Conservation (phyloP, 2,888 invertebrate species). For the Drosophila stalkeri region DNA sequence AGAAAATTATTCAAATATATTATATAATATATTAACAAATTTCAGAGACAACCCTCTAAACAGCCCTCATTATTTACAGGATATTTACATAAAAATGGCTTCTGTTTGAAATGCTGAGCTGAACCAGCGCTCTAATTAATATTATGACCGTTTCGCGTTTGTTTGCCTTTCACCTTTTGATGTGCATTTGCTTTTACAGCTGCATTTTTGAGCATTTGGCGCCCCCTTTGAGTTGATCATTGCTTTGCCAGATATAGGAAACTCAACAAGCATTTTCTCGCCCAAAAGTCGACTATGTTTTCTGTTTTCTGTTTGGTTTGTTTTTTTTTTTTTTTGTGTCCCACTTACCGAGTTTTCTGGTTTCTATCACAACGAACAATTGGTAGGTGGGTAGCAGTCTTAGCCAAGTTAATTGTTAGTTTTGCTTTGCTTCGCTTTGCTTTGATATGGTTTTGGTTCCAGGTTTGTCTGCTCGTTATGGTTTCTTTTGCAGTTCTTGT, state of each 20-base stretch:
- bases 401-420: constrained; percentile 35
- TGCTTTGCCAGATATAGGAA: constrained; percentile 18
- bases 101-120: constrained; percentile 10
- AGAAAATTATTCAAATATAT: background rate
- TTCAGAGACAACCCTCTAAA: background rate
- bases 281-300: constrained; percentile 30
- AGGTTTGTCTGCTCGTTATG: constrained; percentile 5
- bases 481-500: background rate
- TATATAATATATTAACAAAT: background rate
- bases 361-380: constrained; percentile 40
- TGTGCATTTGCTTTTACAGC: constrained; percentile 25
- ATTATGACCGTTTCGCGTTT: constrained; percentile 47
- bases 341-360: constrained; percentile 46
- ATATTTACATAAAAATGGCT: constrained; percentile 23
- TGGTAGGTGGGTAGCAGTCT: constrained; percentile 10
- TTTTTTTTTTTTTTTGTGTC: constrained; percentile 20
- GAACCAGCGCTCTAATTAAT: constrained; percentile 67
- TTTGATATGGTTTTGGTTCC: constrained; percentile 30
- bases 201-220: constrained; percentile 24
- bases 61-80: background rate
- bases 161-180: constrained; percentile 29
- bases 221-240: constrained; percentile 61
- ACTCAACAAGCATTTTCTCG: background rate
- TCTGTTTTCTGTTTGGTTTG: background rate
- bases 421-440: constrained; percentile 19